A percentile compares a stretch with the other conserved stretches of the same genome.
phyloP scores from a whole-genome alignment of 1,140 invertebrate genomes.

The Belonocnema kinseyi region DNA sequence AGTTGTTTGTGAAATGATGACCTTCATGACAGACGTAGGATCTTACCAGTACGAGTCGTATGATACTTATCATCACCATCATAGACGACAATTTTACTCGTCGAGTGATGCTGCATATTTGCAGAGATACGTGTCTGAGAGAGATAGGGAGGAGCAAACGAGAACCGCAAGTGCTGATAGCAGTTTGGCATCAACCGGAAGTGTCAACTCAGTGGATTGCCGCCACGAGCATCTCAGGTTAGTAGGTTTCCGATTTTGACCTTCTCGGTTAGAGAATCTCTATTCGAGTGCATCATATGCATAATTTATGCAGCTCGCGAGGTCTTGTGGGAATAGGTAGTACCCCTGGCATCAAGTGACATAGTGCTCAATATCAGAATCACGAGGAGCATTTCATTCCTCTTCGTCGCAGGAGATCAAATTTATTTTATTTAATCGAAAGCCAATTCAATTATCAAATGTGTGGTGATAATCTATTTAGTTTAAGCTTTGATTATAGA shows the following conservation, averaged over 20 bases:
- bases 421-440: not conserved
- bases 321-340: not conserved
- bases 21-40: conserved; percentile 71
- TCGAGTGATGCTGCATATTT: conserved; percentile 58
- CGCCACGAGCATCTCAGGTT: conserved; percentile 64
- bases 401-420: not conserved
- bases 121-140: conserved; percentile 57
- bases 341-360: not conserved
- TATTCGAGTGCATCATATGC: not conserved
- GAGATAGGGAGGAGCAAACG: conserved; percentile 56
- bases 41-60: conserved; percentile 68
- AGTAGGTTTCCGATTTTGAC: conserved; percentile 38
- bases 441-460: not conserved
- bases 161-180: conserved; percentile 56
- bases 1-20: conserved; percentile 69
- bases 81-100: conserved; percentile 58
- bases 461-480: too few species aligned
- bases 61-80: conserved; percentile 64
- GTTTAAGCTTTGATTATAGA: too few species aligned
- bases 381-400: not conserved
- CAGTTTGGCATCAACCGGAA: conserved; percentile 51
- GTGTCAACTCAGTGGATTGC: conserved; percentile 58
- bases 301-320: conserved; percentile 11
- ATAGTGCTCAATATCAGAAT: conserved; percentile 3
- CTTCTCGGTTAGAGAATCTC: not conserved